Percentiles rank a stretch among this genome's conserved stretches.
Evolutionary conservation across 2,113 vertebrate species (phyloP).

Genomic region (Plotosus lineatus): DNA sequence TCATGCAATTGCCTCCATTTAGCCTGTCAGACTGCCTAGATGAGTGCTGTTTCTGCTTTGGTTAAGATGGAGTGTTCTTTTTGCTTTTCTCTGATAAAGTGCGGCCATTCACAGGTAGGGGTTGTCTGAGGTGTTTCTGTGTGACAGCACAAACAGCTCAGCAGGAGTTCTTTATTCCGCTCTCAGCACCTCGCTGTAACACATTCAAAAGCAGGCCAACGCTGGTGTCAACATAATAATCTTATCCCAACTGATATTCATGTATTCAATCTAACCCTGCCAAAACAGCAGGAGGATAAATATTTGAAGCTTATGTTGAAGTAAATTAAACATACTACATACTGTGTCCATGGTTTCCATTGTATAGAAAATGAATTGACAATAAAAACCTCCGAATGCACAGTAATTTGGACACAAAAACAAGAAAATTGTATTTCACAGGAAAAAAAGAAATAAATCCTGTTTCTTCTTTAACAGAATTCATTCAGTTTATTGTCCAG

Average conservation of each 20-base stretch:
- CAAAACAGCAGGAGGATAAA: conserved; percentile 15
- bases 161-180: conserved; percentile 59
- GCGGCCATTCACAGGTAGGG: conserved; percentile 61
- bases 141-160: conserved; percentile 59
- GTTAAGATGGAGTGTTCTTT: conserved; percentile 68
- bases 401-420: background rate
- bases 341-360: background rate
- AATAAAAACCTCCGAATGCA: background rate
- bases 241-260: conserved; percentile 21
- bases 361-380: conserved; percentile 10
- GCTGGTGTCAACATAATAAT: background rate
- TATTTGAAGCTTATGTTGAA: background rate
- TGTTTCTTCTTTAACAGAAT: background rate
- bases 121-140: conserved; percentile 46
- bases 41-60: conserved; percentile 77
- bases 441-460: background rate
- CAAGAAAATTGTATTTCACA: background rate
- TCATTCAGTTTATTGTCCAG: background rate
- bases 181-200: conserved; percentile 34
- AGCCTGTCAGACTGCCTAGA: conserved; percentile 73
- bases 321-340: background rate
- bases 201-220: background rate
- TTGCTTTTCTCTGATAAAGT: conserved; percentile 71
- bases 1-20: conserved; percentile 83
- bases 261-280: conserved; percentile 9